Evolutionary conservation across 2,113 vertebrate genomes (phyloP).

Genomic region (Anoura caudifer): DNA sequence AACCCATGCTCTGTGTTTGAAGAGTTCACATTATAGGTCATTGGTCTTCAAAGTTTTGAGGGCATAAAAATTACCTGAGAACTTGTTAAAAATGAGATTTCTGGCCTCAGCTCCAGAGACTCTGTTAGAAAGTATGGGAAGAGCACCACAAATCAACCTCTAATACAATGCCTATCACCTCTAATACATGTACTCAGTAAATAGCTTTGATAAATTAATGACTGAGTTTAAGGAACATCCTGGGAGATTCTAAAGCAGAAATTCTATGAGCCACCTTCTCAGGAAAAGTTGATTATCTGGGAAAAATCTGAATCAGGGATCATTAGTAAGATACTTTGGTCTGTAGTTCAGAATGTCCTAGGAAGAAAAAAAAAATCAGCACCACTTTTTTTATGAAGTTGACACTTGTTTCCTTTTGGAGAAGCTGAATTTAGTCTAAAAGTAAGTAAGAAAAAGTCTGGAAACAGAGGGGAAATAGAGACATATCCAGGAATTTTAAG

Average conservation of each 20-base stretch:
- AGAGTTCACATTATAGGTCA: background rate
- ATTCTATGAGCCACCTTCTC: background rate
- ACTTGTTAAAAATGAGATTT: background rate
- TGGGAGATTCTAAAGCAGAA: background rate
- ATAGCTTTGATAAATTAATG: background rate
- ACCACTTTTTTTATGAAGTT: background rate
- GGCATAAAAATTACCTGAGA: background rate
- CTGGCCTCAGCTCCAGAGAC: background rate
- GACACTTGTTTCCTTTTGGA: slow-evolving; percentile 41
- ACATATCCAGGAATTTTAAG: slow-evolving; percentile 71
- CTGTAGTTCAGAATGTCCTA: background rate
- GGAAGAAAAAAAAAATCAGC: background rate
- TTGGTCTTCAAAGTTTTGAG: background rate
- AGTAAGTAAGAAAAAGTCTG: slow-evolving; percentile 45
- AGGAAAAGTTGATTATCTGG: background rate
- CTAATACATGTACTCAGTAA: background rate
- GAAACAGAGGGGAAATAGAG: slow-evolving; percentile 55
- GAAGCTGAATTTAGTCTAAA: slow-evolving; percentile 39
- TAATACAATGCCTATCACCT: background rate
- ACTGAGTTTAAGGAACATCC: background rate
- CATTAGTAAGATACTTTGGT: background rate
- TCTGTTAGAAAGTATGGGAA: background rate
- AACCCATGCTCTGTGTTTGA: background rate
- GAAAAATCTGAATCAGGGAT: background rate
- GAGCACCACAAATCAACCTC: background rate